Conservation (phyloP, 2,113 vertebrate genomes). For the Desmodus rotundus region DNA sequence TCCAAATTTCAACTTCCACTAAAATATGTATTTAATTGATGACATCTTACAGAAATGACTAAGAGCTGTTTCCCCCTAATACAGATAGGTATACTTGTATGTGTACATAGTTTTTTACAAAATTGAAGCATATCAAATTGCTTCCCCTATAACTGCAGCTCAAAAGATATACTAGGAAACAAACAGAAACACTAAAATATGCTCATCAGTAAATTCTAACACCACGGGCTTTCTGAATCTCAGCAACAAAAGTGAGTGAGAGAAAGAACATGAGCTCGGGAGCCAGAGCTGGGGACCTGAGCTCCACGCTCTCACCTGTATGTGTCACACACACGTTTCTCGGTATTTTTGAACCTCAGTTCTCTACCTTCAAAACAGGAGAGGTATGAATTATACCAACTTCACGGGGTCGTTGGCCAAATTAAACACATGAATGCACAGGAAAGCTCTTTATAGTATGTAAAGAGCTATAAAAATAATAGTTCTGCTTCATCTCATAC, state of each 20-base stretch:
- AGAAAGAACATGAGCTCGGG: not conserved
- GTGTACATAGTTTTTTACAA: slow-evolving; percentile 43
- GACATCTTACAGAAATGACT: slow-evolving; percentile 67
- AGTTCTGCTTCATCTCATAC: slow-evolving; percentile 48
- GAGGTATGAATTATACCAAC: not conserved
- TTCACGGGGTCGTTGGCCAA: slow-evolving; percentile 15
- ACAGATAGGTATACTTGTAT: slow-evolving; percentile 8
- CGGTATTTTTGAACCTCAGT: slow-evolving; percentile 20
- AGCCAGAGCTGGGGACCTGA: not conserved
- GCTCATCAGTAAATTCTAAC: slow-evolving; percentile 51
- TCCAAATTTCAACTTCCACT: slow-evolving; percentile 57
- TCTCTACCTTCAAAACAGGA: slow-evolving; percentile 14
- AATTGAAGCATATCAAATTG: slow-evolving; percentile 67
- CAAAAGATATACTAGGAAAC: slow-evolving; percentile 55
- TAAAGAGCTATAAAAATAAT: slow-evolving; percentile 66
- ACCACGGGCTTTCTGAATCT: slow-evolving; percentile 75
- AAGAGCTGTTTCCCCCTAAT: slow-evolving; percentile 47
- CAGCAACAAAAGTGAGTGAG: not conserved
- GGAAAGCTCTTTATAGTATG: slow-evolving; percentile 55
- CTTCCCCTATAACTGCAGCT: slow-evolving; percentile 52
- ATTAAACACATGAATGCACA: slow-evolving; percentile 31
- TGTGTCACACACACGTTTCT: not conserved
- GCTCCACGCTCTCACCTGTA: not conserved
- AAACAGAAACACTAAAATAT: slow-evolving; percentile 32
- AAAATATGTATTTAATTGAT: slow-evolving; percentile 70